Percentiles rank a stretch among this genome's conserved stretches.
phyloP scores from a whole-genome alignment of 2,113 vertebrate genomes.

The Carettochelys insculpta region DNA sequence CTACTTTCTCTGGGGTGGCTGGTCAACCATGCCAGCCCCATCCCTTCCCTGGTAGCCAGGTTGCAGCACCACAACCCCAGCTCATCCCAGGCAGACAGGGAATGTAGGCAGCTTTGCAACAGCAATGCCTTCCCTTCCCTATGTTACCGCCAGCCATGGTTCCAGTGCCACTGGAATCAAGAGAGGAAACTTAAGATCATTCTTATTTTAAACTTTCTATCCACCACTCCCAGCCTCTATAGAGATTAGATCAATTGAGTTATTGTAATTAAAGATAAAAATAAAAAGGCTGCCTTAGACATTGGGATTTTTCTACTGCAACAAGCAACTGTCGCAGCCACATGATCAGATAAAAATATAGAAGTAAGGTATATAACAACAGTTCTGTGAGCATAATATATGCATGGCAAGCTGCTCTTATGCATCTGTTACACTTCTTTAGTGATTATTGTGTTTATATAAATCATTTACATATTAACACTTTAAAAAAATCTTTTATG shows the following conservation, averaged over 20 bases:
- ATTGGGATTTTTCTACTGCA: not conserved
- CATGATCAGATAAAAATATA: not conserved
- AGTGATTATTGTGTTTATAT: not conserved
- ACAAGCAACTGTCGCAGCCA: not conserved
- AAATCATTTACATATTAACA: not conserved
- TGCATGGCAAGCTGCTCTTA: not conserved
- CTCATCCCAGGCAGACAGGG: no score
- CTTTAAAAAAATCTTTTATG: not conserved
- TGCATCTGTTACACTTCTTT: not conserved
- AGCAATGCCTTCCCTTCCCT: no score
- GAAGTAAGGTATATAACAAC: not conserved
- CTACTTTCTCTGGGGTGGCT: no score
- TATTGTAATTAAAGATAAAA: not conserved
- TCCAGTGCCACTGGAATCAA: not conserved
- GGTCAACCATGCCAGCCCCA: no score
- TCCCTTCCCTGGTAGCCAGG: no score
- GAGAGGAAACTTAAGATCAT: not conserved
- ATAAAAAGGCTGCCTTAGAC: not conserved
- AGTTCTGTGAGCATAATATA: not conserved
- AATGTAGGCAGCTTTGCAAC: no score
- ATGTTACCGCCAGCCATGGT: no score
- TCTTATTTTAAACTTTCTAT: not conserved
- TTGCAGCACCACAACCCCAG: no score
- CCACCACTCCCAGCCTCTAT: not conserved
- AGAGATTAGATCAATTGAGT: not conserved